These are phyloP conservation scores for Himalopsyche japonica DNA, from an alignment of 2,888 invertebrate genomes.

Conservation along the genomic window DNA sequence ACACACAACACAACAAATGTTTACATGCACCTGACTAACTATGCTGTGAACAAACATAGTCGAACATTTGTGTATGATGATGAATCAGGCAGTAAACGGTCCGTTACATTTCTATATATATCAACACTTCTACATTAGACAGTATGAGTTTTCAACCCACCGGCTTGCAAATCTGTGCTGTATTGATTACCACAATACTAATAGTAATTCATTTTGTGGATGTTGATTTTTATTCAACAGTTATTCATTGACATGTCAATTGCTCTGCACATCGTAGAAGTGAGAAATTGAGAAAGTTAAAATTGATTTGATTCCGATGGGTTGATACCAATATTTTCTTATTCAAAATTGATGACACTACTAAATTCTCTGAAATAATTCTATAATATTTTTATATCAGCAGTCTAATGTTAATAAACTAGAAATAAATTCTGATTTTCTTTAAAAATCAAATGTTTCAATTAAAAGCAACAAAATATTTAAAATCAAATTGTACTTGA, in stretches of 20 bases:
- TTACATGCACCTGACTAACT: slow-evolving; percentile 94
- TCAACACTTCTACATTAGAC: not conserved
- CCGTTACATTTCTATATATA: slow-evolving; percentile 25
- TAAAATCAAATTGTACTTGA: too few relatives aligned
- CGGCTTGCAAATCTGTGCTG: not conserved
- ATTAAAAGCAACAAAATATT: too few relatives aligned
- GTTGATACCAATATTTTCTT: not conserved
- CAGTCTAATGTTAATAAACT: too few relatives aligned
- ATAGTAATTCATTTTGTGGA: too few relatives aligned
- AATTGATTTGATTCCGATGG: too few relatives aligned
- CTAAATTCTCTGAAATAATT: not conserved
- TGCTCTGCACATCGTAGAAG: too few relatives aligned
- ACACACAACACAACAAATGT: slow-evolving; percentile 81
- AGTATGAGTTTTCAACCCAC: not conserved
- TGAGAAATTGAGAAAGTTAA: too few relatives aligned
- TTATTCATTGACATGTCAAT: too few relatives aligned
- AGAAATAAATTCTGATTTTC: not conserved
- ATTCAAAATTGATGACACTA: not conserved
- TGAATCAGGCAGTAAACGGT: slow-evolving; percentile 88
- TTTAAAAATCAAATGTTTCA: too few relatives aligned
- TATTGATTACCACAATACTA: too few relatives aligned
- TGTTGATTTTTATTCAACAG: too few relatives aligned
- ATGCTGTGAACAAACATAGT: slow-evolving; percentile 90
- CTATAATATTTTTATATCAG: not conserved
- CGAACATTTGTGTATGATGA: slow-evolving; percentile 82